A percentile compares a stretch with the other conserved stretches of the same genome.
Conservation (phyloP, 2,888 invertebrate genomes). For the Dolichopus griseipennis region DNA sequence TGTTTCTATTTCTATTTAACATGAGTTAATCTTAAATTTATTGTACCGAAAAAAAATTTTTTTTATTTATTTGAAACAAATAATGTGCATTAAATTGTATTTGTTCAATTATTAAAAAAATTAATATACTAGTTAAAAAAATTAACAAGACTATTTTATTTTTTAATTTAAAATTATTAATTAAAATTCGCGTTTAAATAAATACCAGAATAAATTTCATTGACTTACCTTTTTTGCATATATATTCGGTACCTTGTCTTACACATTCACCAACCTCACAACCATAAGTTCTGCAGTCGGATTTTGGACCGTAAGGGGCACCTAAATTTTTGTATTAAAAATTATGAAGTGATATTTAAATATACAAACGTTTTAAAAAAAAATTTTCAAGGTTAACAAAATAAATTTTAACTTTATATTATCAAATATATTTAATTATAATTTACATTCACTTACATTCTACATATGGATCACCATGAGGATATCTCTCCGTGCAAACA, state of each 20-base stretch:
- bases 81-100: neutral
- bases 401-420: neutral
- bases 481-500: conserved; percentile 73
- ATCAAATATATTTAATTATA: neutral
- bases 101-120: neutral
- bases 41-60: neutral
- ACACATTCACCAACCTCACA: conserved; percentile 80
- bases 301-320: conserved; percentile 49
- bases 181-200: neutral
- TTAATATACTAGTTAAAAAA: neutral
- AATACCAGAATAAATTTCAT: neutral
- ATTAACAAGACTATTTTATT: neutral
- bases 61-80: neutral
- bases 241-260: conserved; percentile 72
- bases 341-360: too few relatives aligned
- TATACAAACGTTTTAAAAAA: too few relatives aligned
- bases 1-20: neutral
- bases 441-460: conserved; percentile 60
- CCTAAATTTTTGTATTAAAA: conserved; percentile 38
- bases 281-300: conserved; percentile 75
- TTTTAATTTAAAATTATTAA: neutral
- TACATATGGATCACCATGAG: conserved; percentile 74
- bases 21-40: neutral
- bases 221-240: conserved; percentile 45
- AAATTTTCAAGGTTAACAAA: too few relatives aligned